A percentile compares a stretch with the other conserved stretches of the same genome.
Evolutionary conservation across 2,797 vertebrate species (phyloP).

Genomic region (Uromys caudimaculatus): DNA sequence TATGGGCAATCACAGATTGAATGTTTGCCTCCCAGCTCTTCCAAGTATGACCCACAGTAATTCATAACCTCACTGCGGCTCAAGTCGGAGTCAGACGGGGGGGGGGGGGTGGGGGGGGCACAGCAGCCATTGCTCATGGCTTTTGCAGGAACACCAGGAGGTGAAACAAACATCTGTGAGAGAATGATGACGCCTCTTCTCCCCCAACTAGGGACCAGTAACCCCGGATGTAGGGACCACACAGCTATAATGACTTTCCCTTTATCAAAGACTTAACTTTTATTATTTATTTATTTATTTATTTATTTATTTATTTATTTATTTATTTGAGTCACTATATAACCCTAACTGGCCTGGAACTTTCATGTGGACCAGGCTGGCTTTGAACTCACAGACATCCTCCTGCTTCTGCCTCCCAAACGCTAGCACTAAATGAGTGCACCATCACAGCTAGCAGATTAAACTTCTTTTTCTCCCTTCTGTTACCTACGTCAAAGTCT

Average conservation of each 20-base stretch:
- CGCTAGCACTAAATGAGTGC: background rate
- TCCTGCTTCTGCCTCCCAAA: background rate
- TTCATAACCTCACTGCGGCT: background rate
- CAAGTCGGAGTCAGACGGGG: background rate
- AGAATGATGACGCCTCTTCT: background rate
- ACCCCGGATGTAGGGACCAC: background rate
- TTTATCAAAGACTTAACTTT: background rate
- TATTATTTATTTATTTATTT: background rate
- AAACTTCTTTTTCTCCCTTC: conserved; percentile 69
- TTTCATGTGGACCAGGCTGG: background rate
- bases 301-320: background rate
- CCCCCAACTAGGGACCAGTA: background rate
- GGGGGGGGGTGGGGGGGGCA: background rate
- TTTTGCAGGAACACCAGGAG: background rate
- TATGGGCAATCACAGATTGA: background rate
- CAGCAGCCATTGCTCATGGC: background rate
- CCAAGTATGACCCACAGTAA: conserved; percentile 12
- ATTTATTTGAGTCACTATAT: background rate
- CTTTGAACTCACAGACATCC: background rate
- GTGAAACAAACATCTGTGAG: background rate
- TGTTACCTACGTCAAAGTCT: conserved; percentile 81
- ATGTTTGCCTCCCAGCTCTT: conserved; percentile 28
- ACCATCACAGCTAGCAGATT: background rate
- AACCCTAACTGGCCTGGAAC: background rate
- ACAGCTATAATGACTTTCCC: conserved; percentile 25